A percentile compares a stretch with the other conserved stretches of the same genome.
These are phyloP conservation scores for Cricetomys ansorgei DNA, from an alignment of 2,113 vertebrate species.

Conservation along the genomic window DNA sequence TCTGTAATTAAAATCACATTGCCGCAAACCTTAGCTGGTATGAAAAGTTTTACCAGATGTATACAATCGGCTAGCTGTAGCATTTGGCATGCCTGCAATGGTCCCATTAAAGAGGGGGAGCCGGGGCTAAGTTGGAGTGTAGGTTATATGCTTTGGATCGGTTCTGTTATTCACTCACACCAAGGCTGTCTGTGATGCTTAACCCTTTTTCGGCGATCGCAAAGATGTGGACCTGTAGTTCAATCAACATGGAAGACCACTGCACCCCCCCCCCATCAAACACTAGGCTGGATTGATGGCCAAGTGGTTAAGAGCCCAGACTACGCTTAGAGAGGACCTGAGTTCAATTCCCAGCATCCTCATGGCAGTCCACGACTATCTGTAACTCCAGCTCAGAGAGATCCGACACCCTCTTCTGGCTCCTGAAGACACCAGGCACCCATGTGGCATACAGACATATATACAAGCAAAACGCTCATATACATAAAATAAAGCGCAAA, in stretches of 20 bases:
- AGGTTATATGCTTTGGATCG: conserved; percentile 73
- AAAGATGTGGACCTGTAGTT: not conserved
- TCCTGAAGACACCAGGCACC: not conserved
- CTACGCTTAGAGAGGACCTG: not conserved
- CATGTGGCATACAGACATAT: not conserved
- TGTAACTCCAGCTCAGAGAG: not conserved
- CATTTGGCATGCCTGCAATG: conserved; percentile 73
- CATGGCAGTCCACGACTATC: not conserved
- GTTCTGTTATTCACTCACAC: conserved; percentile 61
- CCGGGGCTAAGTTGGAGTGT: conserved; percentile 67
- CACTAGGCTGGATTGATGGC: not conserved
- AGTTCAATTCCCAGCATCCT: not conserved
- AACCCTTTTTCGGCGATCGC: conserved; percentile 70
- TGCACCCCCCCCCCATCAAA: not conserved
- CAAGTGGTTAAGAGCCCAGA: not conserved
- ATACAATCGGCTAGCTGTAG: conserved; percentile 74
- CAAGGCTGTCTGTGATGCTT: not conserved
- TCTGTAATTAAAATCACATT: conserved; percentile 82
- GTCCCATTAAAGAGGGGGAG: conserved; percentile 75
- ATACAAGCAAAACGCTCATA: not conserved
- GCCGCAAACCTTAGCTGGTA: conserved; percentile 65
- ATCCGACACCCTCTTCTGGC: not conserved
- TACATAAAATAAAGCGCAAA: not conserved
- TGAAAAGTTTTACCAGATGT: conserved; percentile 78
- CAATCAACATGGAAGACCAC: not conserved